phyloP scores from a whole-genome alignment of 1,140 invertebrate genomes.

The Drosophila orosa region DNA sequence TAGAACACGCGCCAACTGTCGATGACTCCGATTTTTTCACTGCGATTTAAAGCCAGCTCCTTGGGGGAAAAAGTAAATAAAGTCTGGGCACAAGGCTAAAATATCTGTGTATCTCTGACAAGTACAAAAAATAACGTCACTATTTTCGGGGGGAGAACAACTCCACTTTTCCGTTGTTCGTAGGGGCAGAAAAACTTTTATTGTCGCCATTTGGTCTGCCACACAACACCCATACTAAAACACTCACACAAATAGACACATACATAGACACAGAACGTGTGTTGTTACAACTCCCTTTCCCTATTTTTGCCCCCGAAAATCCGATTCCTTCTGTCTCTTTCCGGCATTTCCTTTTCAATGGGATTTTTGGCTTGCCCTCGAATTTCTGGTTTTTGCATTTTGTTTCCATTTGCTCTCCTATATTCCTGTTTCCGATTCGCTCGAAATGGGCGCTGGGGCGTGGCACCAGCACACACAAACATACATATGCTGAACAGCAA shows the following conservation, averaged over 20 bases:
- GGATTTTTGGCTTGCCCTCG: conserved; percentile 46
- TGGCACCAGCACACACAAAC: conserved; percentile 12
- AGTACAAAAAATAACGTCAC: conserved; percentile 31
- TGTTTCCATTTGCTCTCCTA: conserved; percentile 31
- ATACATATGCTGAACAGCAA: conserved; percentile 9
- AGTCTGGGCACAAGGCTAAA: conserved; percentile 11
- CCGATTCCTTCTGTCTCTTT: conserved; percentile 6
- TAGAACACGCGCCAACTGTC: conserved; percentile 21
- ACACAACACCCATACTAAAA: conserved; percentile 45
- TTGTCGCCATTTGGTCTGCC: conserved; percentile 76
- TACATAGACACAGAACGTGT: conserved; percentile 18
- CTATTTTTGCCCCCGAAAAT: conserved; percentile 12
- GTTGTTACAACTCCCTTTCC: conserved; percentile 1
- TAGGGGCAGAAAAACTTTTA: conserved; percentile 64
- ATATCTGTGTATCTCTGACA: conserved; percentile 8
- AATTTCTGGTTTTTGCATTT: conserved; percentile 39
- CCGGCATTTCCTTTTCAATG: conserved; percentile 33
- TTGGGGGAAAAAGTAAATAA: conserved; percentile 25
- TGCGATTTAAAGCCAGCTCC: conserved; percentile 12
- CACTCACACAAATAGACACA: neutral
- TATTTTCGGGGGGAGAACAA: conserved; percentile 11
- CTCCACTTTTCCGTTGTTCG: conserved; percentile 11
- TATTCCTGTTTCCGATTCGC: conserved; percentile 31
- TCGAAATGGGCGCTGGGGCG: conserved; percentile 23
- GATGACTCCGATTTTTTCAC: conserved; percentile 17